These are phyloP conservation scores for Nymphicus hollandicus DNA, from an alignment of 2,113 vertebrate species.

Conservation along the genomic window DNA sequence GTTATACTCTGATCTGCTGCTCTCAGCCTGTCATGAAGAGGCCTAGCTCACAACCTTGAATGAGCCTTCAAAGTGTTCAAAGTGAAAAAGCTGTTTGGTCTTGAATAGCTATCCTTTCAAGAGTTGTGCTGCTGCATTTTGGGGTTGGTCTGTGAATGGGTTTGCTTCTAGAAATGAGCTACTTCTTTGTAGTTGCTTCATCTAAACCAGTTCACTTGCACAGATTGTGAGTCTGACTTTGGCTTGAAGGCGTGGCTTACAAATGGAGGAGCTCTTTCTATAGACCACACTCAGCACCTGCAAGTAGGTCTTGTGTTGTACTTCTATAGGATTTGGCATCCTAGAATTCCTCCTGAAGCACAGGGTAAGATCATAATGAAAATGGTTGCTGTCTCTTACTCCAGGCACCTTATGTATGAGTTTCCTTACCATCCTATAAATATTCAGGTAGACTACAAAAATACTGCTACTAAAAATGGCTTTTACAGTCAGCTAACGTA, in stretches of 20 bases:
- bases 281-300: not conserved
- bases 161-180: not conserved
- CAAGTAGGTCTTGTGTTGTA: not conserved
- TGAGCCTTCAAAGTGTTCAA: not conserved
- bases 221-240: not conserved
- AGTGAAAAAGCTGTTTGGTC: not conserved
- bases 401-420: not conserved
- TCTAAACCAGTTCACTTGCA: not conserved
- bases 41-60: not conserved
- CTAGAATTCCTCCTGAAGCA: not conserved
- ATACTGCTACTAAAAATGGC: not conserved
- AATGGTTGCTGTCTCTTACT: not conserved
- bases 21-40: not conserved
- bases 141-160: not conserved
- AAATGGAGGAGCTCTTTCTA: not conserved
- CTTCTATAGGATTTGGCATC: not conserved
- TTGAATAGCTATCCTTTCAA: not conserved
- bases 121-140: not conserved
- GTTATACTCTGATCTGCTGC: not conserved
- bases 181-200: not conserved
- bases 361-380: not conserved
- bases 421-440: not conserved
- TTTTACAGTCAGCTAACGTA: not conserved
- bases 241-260: not conserved
- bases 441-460: not conserved